Evolutionary conservation across 2,113 vertebrate genomes (phyloP).

Genomic region (Hyperopisus bebe): DNA sequence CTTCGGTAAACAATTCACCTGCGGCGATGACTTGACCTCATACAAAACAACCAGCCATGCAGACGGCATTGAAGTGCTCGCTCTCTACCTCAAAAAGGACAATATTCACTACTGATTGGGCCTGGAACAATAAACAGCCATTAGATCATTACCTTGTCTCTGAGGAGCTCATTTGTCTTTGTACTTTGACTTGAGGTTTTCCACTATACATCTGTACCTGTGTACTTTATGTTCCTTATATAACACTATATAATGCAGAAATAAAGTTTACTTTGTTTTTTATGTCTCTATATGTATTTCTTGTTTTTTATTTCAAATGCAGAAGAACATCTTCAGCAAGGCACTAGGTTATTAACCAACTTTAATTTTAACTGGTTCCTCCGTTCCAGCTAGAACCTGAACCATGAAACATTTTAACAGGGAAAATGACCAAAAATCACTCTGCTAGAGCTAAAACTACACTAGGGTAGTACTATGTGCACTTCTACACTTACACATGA

Average conservation of each 20-base stretch:
- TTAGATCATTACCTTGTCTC: neutral
- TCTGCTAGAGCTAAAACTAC: no score
- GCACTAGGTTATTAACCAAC: no score
- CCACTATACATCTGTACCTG: neutral
- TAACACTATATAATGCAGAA: no score
- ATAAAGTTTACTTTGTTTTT: no score
- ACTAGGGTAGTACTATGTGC: no score
- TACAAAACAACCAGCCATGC: neutral
- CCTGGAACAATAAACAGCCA: neutral
- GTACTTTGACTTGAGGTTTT: neutral
- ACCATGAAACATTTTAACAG: no score
- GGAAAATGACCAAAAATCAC: no score
- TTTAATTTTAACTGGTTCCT: no score
- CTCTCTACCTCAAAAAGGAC: neutral
- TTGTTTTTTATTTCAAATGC: no score
- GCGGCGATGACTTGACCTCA: neutral
- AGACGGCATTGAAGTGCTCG: neutral
- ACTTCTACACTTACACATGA: no score
- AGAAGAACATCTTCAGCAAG: no score
- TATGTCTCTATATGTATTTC: neutral
- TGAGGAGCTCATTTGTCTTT: neutral
- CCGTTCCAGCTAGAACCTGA: no score
- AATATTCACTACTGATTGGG: neutral
- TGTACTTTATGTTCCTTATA: neutral
- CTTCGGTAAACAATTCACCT: neutral